Percentiles rank a stretch among this genome's conserved stretches.
phyloP scores from a whole-genome alignment of 2,113 vertebrate genomes.

The Cyprinodon brontotheroides region DNA sequence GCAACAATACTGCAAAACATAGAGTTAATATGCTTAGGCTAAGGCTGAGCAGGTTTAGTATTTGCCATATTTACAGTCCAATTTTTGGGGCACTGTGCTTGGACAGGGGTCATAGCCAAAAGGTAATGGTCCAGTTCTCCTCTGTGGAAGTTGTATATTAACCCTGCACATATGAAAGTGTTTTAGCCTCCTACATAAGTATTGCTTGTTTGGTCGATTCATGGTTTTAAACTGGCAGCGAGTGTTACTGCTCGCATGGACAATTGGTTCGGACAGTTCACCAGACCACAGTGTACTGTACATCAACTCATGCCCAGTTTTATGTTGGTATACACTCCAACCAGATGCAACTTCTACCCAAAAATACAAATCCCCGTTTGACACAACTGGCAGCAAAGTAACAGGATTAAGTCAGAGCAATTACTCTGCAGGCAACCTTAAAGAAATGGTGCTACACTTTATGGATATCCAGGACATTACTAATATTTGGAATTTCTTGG shows the following conservation, averaged over 20 bases:
- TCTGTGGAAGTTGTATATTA: not conserved
- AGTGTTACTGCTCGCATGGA: not conserved
- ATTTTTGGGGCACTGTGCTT: not conserved
- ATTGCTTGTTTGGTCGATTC: not conserved
- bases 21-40: not conserved
- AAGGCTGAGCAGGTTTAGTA: not conserved
- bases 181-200: not conserved
- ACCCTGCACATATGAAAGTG: not conserved
- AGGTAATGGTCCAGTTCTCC: not conserved
- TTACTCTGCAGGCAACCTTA: not conserved
- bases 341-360: not conserved
- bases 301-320: too few relatives aligned
- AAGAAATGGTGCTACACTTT: not conserved
- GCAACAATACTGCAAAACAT: not conserved
- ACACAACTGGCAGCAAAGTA: not conserved
- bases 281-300: too few relatives aligned
- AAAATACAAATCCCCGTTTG: not conserved
- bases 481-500: too few relatives aligned
- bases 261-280: not conserved
- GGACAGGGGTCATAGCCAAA: not conserved
- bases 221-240: not conserved
- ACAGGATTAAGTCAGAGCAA: not conserved
- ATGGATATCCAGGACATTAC: not conserved
- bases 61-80: slow-evolving; percentile 3
- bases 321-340: not conserved